Evolutionary conservation across 2,797 vertebrate genomes (phyloP).

Genomic region (Galaxias olidus): DNA sequence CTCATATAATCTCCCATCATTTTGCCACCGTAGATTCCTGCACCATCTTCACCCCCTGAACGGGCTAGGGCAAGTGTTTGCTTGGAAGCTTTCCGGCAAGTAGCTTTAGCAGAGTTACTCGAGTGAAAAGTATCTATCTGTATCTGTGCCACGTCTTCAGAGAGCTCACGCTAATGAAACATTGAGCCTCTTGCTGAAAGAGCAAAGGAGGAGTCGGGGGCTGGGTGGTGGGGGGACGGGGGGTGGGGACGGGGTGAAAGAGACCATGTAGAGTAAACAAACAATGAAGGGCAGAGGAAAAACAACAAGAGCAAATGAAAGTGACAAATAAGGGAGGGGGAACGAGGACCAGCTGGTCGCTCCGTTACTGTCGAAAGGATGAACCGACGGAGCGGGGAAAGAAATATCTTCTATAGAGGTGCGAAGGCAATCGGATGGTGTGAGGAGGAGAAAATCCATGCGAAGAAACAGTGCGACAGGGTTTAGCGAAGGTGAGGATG

Average conservation of each 20-base stretch:
- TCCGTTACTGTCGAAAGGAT: constrained; percentile 17
- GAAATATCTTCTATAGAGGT: constrained; percentile 9
- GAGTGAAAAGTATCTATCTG: constrained; percentile 17
- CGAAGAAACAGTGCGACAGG: constrained; percentile 35
- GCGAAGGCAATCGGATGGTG: constrained; percentile 16
- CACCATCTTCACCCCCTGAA: too few species aligned
- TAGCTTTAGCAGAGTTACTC: neutral
- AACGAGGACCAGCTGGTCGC: constrained; percentile 9
- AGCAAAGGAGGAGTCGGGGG: constrained; percentile 20
- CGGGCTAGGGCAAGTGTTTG: too few species aligned
- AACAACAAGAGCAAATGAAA: constrained; percentile 11
- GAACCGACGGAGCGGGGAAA: constrained; percentile 9
- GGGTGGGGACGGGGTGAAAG: constrained; percentile 14
- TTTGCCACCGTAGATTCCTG: constrained; percentile 4
- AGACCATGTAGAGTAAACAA: constrained; percentile 24
- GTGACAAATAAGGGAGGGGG: too few species aligned
- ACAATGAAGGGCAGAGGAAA: neutral
- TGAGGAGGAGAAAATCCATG: neutral
- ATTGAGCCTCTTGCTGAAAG: constrained; percentile 35
- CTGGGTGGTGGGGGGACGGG: too few species aligned
- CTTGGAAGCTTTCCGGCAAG: neutral
- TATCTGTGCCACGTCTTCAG: constrained; percentile 65
- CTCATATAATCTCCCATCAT: constrained; percentile 29
- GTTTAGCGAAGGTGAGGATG: constrained; percentile 55
- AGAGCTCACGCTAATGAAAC: constrained; percentile 58